These are phyloP conservation scores for Pygoscelis antarcticus DNA, from an alignment of 2,113 vertebrate genomes.

Conservation along the genomic window DNA sequence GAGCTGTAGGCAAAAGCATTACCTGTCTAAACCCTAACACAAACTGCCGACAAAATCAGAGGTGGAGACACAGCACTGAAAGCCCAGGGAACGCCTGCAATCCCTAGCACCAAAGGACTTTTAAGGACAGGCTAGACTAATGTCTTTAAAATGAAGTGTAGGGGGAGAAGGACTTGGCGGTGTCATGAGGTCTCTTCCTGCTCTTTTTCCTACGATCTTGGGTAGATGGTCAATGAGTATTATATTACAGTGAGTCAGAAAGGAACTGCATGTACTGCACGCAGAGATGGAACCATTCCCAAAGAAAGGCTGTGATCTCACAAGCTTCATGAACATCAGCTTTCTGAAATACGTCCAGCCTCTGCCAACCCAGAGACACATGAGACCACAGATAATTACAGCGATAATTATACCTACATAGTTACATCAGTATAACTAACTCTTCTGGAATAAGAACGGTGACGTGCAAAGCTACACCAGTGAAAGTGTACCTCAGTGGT, in stretches of 20 bases:
- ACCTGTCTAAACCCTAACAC: background rate
- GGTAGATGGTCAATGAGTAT: background rate
- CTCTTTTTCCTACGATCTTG: background rate
- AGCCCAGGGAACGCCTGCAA: background rate
- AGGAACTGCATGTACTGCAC: background rate
- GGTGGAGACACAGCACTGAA: background rate
- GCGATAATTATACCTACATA: conserved; percentile 10
- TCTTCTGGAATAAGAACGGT: background rate
- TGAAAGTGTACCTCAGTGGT: conserved; percentile 37
- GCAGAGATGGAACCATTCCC: background rate
- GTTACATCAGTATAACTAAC: conserved; percentile 49
- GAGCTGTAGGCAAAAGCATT: background rate
- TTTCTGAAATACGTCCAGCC: conserved; percentile 33
- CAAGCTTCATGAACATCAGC: conserved; percentile 30
- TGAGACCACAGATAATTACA: conserved; percentile 37
- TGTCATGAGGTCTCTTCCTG: background rate
- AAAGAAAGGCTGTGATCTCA: conserved; percentile 54
- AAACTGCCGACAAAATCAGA: background rate
- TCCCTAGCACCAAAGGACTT: background rate
- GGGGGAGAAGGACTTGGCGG: background rate
- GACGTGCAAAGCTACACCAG: background rate
- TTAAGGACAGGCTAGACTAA: background rate
- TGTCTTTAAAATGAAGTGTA: background rate
- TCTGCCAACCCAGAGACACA: conserved; percentile 33
- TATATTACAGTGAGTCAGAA: conserved; percentile 20